Evolutionary conservation across 2,113 vertebrate genomes (phyloP).

Genomic region (Chitala chitala): DNA sequence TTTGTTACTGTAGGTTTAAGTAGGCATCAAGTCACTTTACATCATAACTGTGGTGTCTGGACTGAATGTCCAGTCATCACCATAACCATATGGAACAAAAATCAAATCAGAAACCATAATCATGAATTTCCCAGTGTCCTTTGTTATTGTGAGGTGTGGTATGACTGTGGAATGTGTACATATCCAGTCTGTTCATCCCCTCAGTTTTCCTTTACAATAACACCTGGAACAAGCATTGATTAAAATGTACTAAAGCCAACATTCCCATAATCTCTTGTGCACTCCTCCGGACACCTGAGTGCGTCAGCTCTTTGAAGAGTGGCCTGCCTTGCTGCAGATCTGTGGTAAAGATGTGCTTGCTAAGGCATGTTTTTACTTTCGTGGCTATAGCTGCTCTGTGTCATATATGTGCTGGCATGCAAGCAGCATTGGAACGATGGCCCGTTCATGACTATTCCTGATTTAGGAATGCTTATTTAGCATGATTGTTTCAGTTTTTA

Average conservation of each 20-base stretch:
- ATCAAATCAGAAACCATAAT: constrained; percentile 11
- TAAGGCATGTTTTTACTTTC: background rate
- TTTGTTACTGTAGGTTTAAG: too few relatives aligned
- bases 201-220: too few relatives aligned
- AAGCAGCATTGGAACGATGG: background rate
- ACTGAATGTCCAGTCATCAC: too few relatives aligned
- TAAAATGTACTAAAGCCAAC: too few relatives aligned
- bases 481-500: background rate
- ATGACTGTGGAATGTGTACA: too few relatives aligned
- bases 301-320: background rate
- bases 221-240: background rate
- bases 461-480: background rate
- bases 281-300: background rate
- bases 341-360: background rate
- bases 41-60: too few relatives aligned
- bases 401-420: background rate
- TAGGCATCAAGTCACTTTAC: too few relatives aligned
- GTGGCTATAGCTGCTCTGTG: constrained; percentile 4
- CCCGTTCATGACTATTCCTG: background rate
- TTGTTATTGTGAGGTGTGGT: background rate
- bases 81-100: too few relatives aligned
- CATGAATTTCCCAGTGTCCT: background rate
- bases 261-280: background rate
- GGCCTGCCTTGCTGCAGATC: background rate
- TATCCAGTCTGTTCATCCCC: too few relatives aligned